Conservation (phyloP, 2,888 invertebrate species). For the Dugesia japonica region DNA sequence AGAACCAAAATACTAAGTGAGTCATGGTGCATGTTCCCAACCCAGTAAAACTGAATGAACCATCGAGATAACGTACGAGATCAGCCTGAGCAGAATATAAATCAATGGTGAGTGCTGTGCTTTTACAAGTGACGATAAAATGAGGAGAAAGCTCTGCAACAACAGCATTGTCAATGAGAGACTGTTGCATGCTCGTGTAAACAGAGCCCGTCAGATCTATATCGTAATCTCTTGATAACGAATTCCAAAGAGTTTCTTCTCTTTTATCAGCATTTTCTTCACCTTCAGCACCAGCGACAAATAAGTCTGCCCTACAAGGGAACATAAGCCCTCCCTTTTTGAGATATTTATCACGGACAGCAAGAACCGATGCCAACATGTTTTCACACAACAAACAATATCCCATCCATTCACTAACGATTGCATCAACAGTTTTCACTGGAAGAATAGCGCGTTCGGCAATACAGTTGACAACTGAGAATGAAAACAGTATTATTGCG, state of each 20-base stretch:
- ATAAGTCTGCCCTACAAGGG: slow-evolving; percentile 22
- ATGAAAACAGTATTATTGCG: neutral
- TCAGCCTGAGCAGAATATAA: neutral
- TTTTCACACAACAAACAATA: slow-evolving; percentile 26
- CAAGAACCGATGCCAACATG: slow-evolving; percentile 16
- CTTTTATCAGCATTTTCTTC: neutral
- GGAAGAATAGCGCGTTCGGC: neutral
- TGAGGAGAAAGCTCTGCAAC: neutral
- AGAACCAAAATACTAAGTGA: slow-evolving; percentile 8
- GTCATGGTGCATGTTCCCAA: neutral
- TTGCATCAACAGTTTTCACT: slow-evolving; percentile 3
- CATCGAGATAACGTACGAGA: neutral
- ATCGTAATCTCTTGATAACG: neutral
- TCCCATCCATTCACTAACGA: slow-evolving; percentile 27
- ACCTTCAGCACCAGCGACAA: neutral
- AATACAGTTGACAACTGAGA: neutral
- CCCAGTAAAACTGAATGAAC: neutral
- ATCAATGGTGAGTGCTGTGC: neutral
- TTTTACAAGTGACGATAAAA: neutral
- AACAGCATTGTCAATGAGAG: neutral
- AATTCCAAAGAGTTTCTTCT: neutral
- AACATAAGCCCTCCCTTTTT: slow-evolving; percentile 23
- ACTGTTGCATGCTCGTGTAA: neutral
- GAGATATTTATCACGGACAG: neutral
- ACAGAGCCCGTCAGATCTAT: neutral